Conservation (phyloP, 1,140 invertebrate species). For the Habropoda laboriosa region DNA sequence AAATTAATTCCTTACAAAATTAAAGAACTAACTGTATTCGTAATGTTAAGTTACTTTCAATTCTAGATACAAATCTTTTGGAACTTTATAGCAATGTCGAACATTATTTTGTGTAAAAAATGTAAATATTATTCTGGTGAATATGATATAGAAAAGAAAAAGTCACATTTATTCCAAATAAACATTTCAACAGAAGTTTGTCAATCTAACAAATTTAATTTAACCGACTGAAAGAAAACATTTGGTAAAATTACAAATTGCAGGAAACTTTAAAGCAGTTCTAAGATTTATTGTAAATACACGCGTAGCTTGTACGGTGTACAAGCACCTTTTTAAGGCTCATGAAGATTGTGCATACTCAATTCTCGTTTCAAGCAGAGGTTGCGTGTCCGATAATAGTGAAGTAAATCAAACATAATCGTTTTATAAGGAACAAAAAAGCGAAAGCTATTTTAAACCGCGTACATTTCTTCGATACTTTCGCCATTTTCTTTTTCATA, state of each 20-base stretch:
- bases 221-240: too few relatives aligned
- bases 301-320: neutral
- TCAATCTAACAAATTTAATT: too few relatives aligned
- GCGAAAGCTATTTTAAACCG: neutral
- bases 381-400: slow-evolving; percentile 15
- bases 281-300: neutral
- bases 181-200: too few relatives aligned
- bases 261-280: neutral
- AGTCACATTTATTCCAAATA: too few relatives aligned
- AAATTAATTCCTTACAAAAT: too few relatives aligned
- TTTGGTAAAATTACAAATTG: neutral
- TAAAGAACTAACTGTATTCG: too few relatives aligned
- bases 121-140: too few relatives aligned
- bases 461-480: neutral
- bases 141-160: too few relatives aligned
- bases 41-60: too few relatives aligned
- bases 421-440: slow-evolving; percentile 27
- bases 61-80: too few relatives aligned
- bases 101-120: too few relatives aligned
- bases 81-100: too few relatives aligned
- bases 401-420: slow-evolving; percentile 5
- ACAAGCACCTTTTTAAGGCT: neutral
- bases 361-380: slow-evolving; percentile 7
- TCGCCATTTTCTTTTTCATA: neutral
- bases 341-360: slow-evolving; percentile 11